Evolutionary conservation across 1,140 invertebrate species (phyloP).

Genomic region (Lasioglossum baleicum): DNA sequence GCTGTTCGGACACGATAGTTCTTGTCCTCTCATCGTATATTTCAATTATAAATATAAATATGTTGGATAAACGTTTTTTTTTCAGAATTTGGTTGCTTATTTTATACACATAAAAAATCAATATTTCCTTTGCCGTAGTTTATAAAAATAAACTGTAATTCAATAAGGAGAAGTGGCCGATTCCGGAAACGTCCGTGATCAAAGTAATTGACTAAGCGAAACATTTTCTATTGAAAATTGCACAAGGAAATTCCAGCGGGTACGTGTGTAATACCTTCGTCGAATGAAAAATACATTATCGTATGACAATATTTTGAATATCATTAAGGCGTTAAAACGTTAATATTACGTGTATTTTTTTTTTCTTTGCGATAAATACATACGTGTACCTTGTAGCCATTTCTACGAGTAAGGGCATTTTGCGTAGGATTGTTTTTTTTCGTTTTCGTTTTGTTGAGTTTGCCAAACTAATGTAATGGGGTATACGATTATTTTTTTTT

Average conservation of each 20-base stretch:
- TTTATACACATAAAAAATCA: constrained; percentile 15
- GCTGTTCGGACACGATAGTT: neutral
- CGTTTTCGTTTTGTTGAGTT: neutral
- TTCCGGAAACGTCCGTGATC: constrained; percentile 14
- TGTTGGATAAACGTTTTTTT: constrained; percentile 2
- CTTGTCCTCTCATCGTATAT: neutral
- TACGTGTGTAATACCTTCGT: constrained; percentile 18
- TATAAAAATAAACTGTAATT: constrained; percentile 45
- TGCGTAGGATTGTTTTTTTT: constrained; percentile 13
- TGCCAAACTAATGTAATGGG: constrained; percentile 41
- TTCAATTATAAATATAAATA: constrained; percentile 2
- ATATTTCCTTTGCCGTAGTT: constrained; percentile 30
- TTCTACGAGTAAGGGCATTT: constrained; percentile 28
- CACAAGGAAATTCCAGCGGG: constrained; percentile 15
- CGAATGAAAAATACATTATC: constrained; percentile 42
- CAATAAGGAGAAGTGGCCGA: constrained; percentile 8
- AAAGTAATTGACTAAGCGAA: constrained; percentile 15
- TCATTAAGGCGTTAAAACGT: constrained; percentile 25
- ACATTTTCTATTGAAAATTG: constrained; percentile 28
- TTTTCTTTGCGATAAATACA: constrained; percentile 31
- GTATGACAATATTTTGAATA: constrained; percentile 32
- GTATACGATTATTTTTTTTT: constrained; percentile 50
- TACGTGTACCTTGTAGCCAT: constrained; percentile 27
- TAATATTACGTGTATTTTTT: constrained; percentile 32
- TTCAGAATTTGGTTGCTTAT: constrained; percentile 2